Base-by-base conservation (phyloP, 2,888 invertebrate genomes). In the Habrosyne pyritoides region DNA sequence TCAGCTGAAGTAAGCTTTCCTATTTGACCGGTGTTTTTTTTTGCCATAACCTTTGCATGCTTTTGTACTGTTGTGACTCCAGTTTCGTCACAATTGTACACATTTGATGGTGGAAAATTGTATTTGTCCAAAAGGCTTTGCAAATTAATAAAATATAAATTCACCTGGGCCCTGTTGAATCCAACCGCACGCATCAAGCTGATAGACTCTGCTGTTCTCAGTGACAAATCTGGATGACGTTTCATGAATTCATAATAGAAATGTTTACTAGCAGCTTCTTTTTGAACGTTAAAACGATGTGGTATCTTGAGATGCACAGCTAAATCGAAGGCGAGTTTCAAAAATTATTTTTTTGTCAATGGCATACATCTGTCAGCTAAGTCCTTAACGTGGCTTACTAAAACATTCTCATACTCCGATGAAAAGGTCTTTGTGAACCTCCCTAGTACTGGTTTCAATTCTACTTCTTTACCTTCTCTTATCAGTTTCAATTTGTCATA, bases 31-130 rank as follows among this genome's bases (percentile, higher is more conserved):
- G 51, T 22, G 22, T n/a, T 51, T 48, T 68, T 67, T 18, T 36
- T 33, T 42, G 64, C 58, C 7, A 67, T 14, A 36, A 69, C 59
- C 52, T 67, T 69, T 57, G 53, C 33, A 53, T 60, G 63, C 53
- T 66, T 70, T 0, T 70, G 69, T 5, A 70, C 67, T 10, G 49
- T 53, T 7, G 52, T 64, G 52, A 66, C 59, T 12, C 66, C 63
- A 52, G 69, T 69, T 65, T 72, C 69, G 30, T 74, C 67, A 53
- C 57, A 59, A 50, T 72, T 74, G 52, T 64, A 70, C 47, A 74
- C 68, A 10, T 50, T 61, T 21, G 57, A 59, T 3, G 71, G 62
- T n/a, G n/a, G n/a, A n/a, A n/a, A n/a, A n/a, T n/a, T n/a, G n/a
- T n/a, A n/a, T n/a, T n/a, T n/a, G n/a, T n/a, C n/a, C n/a, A n/a